Conservation (phyloP, 2,113 vertebrate genomes). For the Lagopus muta region DNA sequence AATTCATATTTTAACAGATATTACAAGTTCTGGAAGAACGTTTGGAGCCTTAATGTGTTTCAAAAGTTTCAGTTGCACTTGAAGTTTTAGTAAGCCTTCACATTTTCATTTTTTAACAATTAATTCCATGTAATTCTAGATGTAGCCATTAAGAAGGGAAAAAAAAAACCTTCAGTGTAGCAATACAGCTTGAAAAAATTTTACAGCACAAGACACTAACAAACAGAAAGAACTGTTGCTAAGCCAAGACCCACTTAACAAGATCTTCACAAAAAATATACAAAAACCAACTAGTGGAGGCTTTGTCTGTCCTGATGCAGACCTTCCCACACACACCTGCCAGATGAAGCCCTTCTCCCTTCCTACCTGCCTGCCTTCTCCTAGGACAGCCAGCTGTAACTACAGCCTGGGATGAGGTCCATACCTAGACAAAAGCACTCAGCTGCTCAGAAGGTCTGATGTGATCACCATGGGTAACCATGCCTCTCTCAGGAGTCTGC, state of each 20-base stretch:
- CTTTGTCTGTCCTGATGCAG: background rate
- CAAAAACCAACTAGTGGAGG: background rate
- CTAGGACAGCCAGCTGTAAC: background rate
- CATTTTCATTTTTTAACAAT: background rate
- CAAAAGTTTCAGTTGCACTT: background rate
- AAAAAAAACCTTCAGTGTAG: background rate
- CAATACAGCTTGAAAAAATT: background rate
- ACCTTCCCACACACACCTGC: background rate
- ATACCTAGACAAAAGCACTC: background rate
- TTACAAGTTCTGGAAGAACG: background rate
- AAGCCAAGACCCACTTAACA: background rate
- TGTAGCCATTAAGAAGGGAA: background rate
- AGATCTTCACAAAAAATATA: background rate
- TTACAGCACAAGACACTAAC: background rate
- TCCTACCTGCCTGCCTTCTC: background rate
- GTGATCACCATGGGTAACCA: background rate
- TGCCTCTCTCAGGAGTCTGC: background rate
- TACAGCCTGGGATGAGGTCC: background rate
- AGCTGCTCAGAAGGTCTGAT: background rate
- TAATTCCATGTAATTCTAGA: background rate
- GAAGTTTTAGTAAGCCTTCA: background rate
- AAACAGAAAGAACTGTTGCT: background rate
- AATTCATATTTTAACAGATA: background rate
- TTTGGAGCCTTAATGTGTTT: background rate
- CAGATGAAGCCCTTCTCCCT: background rate